phyloP scores from a whole-genome alignment of 2,113 vertebrate species.

The Pyxicephalus adspersus region DNA sequence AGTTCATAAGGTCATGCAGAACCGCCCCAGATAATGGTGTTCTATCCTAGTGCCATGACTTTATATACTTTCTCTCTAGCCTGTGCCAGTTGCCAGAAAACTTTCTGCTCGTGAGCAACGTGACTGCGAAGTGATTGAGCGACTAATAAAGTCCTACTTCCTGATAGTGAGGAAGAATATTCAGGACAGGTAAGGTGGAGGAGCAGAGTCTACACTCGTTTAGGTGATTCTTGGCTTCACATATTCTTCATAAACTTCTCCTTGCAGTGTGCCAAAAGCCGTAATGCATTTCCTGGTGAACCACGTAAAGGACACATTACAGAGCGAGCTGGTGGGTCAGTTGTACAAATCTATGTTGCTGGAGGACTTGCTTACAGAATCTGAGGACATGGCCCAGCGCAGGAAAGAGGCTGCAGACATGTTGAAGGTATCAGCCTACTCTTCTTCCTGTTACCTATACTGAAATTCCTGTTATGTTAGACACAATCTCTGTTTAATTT shows the following conservation, averaged over 20 bases:
- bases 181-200: slow-evolving; percentile 88
- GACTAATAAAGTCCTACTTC: slow-evolving; percentile 98
- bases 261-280: slow-evolving; percentile 92
- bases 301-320: slow-evolving; percentile 95
- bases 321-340: slow-evolving; percentile 97
- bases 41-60: neutral
- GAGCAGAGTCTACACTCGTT: no score
- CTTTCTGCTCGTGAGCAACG: slow-evolving; percentile 94
- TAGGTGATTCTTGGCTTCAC: neutral
- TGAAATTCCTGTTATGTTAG: no score
- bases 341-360: slow-evolving; percentile 90
- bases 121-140: slow-evolving; percentile 97
- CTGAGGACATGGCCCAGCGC: slow-evolving; percentile 98
- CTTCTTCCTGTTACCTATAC: neutral
- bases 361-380: slow-evolving; percentile 94
- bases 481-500: neutral
- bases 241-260: neutral
- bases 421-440: slow-evolving; percentile 82
- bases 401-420: slow-evolving; percentile 96
- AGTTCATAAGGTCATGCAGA: no score
- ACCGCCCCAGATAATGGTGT: no score
- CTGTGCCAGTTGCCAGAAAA: slow-evolving; percentile 94
- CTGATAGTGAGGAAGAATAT: slow-evolving; percentile 98
- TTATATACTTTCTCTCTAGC: slow-evolving; percentile 69
- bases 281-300: slow-evolving; percentile 99